phyloP scores from a whole-genome alignment of 1,140 invertebrate species.

The Drosophila parvula region DNA sequence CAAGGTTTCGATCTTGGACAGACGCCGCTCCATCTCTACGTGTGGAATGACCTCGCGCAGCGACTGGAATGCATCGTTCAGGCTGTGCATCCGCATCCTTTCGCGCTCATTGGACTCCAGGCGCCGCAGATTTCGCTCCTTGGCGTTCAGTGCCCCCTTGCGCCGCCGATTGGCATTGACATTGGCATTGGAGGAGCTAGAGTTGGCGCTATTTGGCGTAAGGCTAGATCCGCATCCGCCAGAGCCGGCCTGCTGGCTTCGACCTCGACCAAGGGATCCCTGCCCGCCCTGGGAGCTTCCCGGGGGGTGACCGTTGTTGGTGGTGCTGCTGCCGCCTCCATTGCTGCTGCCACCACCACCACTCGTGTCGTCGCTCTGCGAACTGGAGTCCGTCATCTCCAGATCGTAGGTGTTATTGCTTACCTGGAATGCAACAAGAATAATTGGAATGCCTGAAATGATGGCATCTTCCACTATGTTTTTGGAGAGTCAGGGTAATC shows the following conservation, averaged over 20 bases:
- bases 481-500: no score
- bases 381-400: conserved; percentile 84
- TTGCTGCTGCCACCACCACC: conserved; percentile 83
- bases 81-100: conserved; percentile 93
- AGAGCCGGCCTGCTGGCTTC: conserved; percentile 42
- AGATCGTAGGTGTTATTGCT: conserved; percentile 83
- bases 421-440: conserved; percentile 52
- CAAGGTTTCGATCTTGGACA: conserved; percentile 94
- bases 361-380: conserved; percentile 83
- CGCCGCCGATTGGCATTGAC: conserved; percentile 85
- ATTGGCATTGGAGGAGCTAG: conserved; percentile 51
- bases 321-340: conserved; percentile 73
- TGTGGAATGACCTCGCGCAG: conserved; percentile 94
- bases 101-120: conserved; percentile 95
- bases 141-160: conserved; percentile 89
- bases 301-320: conserved; percentile 52
- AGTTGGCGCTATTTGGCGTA: conserved; percentile 35
- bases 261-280: conserved; percentile 64
- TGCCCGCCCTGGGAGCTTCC: conserved; percentile 30
- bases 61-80: conserved; percentile 94
- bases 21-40: conserved; percentile 92
- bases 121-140: conserved; percentile 91
- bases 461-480: background rate
- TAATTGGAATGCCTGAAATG: background rate
- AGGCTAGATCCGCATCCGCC: conserved; percentile 22